These are phyloP conservation scores for Drosophila nr. medialis DNA, from an alignment of 2,888 invertebrate species.

Conservation along the genomic window DNA sequence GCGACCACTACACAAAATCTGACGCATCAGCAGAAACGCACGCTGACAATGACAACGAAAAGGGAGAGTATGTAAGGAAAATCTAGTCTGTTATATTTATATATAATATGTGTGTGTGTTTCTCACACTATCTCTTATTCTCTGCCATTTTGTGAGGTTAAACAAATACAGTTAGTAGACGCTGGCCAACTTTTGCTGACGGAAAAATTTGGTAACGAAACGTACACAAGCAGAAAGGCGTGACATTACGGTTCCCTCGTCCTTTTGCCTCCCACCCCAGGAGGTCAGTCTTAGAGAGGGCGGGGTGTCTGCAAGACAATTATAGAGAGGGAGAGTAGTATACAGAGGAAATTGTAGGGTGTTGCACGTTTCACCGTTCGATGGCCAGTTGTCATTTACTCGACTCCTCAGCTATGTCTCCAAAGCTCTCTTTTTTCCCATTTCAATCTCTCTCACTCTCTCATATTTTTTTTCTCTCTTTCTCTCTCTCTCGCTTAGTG, in stretches of 20 bases:
- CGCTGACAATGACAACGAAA: conserved; percentile 2
- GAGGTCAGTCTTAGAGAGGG: conserved; percentile 10
- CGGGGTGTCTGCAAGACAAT: neutral
- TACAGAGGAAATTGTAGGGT: neutral
- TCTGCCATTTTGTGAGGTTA: conserved; percentile 44
- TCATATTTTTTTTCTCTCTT: no score
- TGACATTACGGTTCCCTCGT: conserved; percentile 1
- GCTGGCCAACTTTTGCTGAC: conserved; percentile 49
- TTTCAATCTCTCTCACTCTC: neutral
- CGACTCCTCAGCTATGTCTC: conserved; percentile 11
- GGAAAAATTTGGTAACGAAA: conserved; percentile 53
- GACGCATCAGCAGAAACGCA: conserved; percentile 72
- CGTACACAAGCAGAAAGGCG: conserved; percentile 19
- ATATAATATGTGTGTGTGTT: conserved; percentile 18
- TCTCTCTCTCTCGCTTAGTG: conserved; percentile 8
- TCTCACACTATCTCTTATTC: neutral
- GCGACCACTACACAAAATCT: conserved; percentile 60
- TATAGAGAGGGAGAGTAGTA: neutral
- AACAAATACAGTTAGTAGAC: conserved; percentile 69
- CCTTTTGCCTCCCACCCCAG: neutral
- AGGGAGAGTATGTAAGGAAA: neutral
- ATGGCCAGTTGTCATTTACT: conserved; percentile 63
- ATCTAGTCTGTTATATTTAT: conserved; percentile 57
- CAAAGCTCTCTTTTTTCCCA: neutral
- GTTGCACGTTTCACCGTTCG: conserved; percentile 62